Percentiles rank a stretch among this genome's conserved stretches.
These are phyloP conservation scores for Pelagia noctiluca DNA, from an alignment of 30 jellyfish, hydroid and myxozoan species.

Conservation along the genomic window DNA sequence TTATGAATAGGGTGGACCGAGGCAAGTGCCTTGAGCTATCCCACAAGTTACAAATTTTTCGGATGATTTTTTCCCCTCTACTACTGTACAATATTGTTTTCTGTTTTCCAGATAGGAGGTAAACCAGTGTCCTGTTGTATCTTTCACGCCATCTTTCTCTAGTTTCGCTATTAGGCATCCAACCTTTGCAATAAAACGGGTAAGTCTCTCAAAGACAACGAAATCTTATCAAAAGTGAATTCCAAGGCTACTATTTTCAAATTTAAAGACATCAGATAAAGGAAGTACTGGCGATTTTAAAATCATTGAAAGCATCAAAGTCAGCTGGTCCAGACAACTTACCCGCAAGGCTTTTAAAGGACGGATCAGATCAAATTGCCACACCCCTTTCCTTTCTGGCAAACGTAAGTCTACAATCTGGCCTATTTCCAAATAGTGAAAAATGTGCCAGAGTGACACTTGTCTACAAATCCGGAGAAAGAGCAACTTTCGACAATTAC, in stretches of 20 bases:
- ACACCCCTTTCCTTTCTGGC: conserved; percentile 59
- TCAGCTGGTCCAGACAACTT: too few species aligned
- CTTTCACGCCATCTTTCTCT: conserved; percentile 25
- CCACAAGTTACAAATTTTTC: conserved; percentile 32
- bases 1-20: conserved; percentile 62
- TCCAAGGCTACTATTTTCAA: conserved; percentile 36
- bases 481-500: too few species aligned
- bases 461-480: conserved; percentile 29
- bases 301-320: conserved; percentile 29
- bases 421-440: conserved; percentile 61
- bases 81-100: conserved; percentile 22
- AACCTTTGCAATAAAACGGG: conserved; percentile 31
- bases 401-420: conserved; percentile 34
- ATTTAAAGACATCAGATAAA: conserved; percentile 32
- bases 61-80: not conserved
- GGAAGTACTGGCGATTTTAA: conserved; percentile 55
- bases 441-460: conserved; percentile 40
- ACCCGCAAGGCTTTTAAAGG: conserved; percentile 51
- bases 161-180: conserved; percentile 18
- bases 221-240: conserved; percentile 43
- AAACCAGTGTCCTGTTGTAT: conserved; percentile 41
- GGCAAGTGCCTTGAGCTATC: conserved; percentile 51
- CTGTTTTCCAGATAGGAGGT: conserved; percentile 28
- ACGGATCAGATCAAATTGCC: conserved; percentile 59
- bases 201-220: conserved; percentile 20